Base-by-base conservation (phyloP, 1,140 invertebrate species). In the Drosophila equinoxialis region DNA sequence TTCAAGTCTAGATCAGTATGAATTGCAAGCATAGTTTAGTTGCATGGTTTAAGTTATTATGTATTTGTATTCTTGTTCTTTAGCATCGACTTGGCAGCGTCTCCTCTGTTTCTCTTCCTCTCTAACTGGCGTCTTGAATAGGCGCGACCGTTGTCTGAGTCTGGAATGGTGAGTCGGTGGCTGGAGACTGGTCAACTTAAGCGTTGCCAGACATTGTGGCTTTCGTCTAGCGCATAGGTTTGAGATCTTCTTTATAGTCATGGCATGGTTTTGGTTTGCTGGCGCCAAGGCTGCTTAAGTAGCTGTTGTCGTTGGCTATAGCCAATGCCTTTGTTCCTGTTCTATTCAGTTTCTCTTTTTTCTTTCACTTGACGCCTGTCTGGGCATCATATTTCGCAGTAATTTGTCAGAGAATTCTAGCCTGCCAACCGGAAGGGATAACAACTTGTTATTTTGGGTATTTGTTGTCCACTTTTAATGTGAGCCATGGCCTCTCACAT, bases 121-220 rank as follows among this genome's bases (percentile, higher is more conserved):
- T 51, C 41, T 62, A 26, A 35, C 57, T 86, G 83, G 79, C 83
- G 83, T 74, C 83, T 62, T 62, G 58, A 61, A 71, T 80, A 81
- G 69, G 74, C 70, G 45, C 45, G 45, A 51, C 45, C 17, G 20
- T 51, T 81, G 81, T 84, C 81, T 87, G 76, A 20, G 66, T 20
- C 71, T 55, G 62, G 33, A 35, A 51, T 11, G 4, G 10, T 39
- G 37, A 39, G 80, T 79, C 76, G 82, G 71, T 17, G 62, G 6
- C 70, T 48, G 55, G 35, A 39, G 48, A 51, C 73, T 76, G 73
- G 51, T 45, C 72, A 71, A 83, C 78, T 77, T 79, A 81, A 87
- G 84, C 76, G 80, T 83, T 87, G 79, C 77, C 83, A 87, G 83
- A 87, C 83, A 87, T 74, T 82, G 41, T 83, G 84, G 83, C 83